Evolutionary conservation across 1,140 invertebrate species (phyloP).

Genomic region (Semibalanus balanoides): DNA sequence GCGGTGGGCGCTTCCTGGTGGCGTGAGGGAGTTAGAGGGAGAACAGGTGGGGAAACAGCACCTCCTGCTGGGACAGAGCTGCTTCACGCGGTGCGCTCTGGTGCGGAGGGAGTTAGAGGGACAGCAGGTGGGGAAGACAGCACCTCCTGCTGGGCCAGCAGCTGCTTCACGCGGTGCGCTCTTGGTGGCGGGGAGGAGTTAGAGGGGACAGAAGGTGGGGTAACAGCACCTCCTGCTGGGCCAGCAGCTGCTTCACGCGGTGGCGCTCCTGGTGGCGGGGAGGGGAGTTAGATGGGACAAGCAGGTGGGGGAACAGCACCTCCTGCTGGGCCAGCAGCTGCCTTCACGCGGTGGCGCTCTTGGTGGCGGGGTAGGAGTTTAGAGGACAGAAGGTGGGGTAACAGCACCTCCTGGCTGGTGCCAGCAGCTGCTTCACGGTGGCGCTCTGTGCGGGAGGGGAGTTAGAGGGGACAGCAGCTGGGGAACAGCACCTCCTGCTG

Average conservation of each 20-base stretch:
- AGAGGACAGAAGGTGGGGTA: too few relatives aligned
- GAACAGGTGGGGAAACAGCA: conserved; percentile 28
- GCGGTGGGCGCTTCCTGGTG: too few relatives aligned
- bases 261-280: conserved; percentile 41
- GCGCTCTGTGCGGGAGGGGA: too few relatives aligned
- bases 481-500: too few relatives aligned
- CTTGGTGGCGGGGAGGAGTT: conserved; percentile 29
- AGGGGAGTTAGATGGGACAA: conserved; percentile 24
- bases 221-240: conserved; percentile 58
- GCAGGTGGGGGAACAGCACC: conserved; percentile 53
- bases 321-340: conserved; percentile 59
- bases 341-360: conserved; percentile 49
- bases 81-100: too few relatives aligned
- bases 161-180: conserved; percentile 49
- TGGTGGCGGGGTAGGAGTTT: conserved; percentile 21
- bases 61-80: too few relatives aligned
- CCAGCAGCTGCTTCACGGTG: too few relatives aligned
- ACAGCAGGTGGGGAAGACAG: conserved; percentile 49
- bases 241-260: conserved; percentile 50
- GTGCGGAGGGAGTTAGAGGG: too few relatives aligned
- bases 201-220: conserved; percentile 42
- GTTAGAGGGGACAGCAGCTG: too few relatives aligned
- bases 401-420: too few relatives aligned
- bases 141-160: conserved; percentile 58
- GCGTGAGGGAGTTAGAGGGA: too few relatives aligned